Percentiles rank a stretch among this genome's conserved stretches.
phyloP scores from a whole-genome alignment of 2,797 vertebrate species.

The Hydrophis major region DNA sequence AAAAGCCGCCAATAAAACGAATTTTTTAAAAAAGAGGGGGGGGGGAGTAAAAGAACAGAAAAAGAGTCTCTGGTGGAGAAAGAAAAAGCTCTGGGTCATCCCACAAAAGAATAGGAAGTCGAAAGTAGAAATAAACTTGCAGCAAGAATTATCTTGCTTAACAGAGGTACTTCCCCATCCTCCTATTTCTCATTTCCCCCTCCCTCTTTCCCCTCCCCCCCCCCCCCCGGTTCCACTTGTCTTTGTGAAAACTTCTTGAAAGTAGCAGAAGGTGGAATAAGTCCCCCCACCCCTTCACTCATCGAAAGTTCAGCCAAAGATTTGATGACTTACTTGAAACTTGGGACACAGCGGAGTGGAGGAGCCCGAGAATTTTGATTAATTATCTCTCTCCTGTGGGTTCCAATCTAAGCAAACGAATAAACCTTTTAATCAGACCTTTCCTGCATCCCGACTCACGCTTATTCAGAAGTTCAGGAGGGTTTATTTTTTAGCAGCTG shows the following conservation, averaged over 20 bases:
- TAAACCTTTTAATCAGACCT: neutral
- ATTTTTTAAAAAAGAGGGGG: neutral
- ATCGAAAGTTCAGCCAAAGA: constrained; percentile 40
- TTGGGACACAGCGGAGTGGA: neutral
- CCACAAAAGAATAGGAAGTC: constrained; percentile 76
- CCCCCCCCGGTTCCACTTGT: constrained; percentile 27
- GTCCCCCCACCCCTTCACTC: constrained; percentile 49
- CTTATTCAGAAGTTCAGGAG: neutral
- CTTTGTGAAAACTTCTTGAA: constrained; percentile 65
- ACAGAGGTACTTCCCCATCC: constrained; percentile 49
- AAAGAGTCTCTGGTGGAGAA: constrained; percentile 73
- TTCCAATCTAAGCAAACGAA: neutral
- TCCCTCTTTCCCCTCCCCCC: neutral
- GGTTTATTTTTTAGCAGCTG: neutral
- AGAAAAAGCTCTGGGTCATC: constrained; percentile 63
- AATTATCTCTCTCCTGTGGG: neutral
- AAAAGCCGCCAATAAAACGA: constrained; percentile 76
- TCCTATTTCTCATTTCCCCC: neutral
- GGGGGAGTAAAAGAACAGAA: constrained; percentile 63
- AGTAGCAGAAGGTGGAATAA: constrained; percentile 56
- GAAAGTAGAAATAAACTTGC: constrained; percentile 70
- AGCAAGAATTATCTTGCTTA: constrained; percentile 83
- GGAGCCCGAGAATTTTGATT: neutral
- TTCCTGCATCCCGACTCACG: neutral
- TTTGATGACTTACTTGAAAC: constrained; percentile 35